These are phyloP conservation scores for Gerris buenoi DNA, from an alignment of 1,140 invertebrate genomes.

Conservation along the genomic window DNA sequence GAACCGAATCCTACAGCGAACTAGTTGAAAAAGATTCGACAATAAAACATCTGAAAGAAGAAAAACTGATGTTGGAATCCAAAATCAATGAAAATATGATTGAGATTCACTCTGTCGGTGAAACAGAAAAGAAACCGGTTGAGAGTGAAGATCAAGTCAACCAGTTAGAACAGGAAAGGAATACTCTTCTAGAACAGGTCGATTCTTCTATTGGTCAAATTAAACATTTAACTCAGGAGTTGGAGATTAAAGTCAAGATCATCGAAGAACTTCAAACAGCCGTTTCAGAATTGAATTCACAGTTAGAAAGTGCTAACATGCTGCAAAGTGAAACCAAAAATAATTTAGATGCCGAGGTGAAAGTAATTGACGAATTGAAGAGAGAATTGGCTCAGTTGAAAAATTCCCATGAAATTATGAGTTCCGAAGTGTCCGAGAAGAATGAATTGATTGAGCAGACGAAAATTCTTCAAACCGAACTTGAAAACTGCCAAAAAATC, in stretches of 20 bases:
- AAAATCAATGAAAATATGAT: slow-evolving; percentile 1
- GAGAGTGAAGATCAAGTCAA: no score
- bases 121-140: background rate
- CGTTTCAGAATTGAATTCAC: background rate
- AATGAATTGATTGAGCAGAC: background rate
- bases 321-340: background rate
- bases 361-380: background rate
- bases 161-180: no score
- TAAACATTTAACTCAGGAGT: background rate
- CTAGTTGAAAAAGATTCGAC: background rate
- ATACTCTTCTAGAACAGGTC: no score
- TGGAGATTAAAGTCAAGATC: background rate
- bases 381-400: background rate
- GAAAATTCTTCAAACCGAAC: slow-evolving; percentile 26
- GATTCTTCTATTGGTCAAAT: background rate
- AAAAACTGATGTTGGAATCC: background rate
- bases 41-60: background rate
- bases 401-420: background rate
- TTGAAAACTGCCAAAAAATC: slow-evolving; percentile 7
- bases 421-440: background rate
- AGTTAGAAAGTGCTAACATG: no score
- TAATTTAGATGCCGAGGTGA: background rate
- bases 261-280: background rate
- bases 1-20: background rate
- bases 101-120: background rate